phyloP scores from a whole-genome alignment of 2,113 vertebrate species.

The Gasterosteus aculeatus region DNA sequence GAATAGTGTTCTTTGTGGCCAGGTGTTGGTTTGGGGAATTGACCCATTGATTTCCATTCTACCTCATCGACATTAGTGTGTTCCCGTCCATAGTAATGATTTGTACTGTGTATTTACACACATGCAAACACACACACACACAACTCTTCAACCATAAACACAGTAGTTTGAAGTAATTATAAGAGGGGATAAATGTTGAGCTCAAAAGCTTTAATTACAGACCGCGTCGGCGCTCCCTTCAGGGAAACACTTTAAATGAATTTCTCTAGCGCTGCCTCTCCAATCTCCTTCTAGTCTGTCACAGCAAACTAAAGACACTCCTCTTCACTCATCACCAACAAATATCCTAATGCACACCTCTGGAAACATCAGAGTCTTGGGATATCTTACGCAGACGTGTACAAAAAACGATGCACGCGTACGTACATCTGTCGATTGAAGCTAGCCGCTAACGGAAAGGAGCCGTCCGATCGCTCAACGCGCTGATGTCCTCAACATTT shows the following conservation, averaged over 20 bases:
- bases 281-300: background rate
- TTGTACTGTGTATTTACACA: constrained; percentile 30
- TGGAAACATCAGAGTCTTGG: no score
- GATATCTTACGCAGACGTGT: no score
- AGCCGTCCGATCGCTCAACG: no score
- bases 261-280: constrained; percentile 51
- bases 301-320: background rate
- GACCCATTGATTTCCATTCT: constrained; percentile 45
- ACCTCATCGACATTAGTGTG: constrained; percentile 31
- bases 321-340: no score
- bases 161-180: constrained; percentile 75
- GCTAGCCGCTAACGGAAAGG: no score
- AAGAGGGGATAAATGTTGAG: constrained; percentile 70
- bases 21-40: constrained; percentile 29
- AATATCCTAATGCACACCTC: no score
- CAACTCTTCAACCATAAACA: constrained; percentile 50
- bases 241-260: constrained; percentile 79
- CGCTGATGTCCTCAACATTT: no score
- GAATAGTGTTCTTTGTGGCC: constrained; percentile 10
- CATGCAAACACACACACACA: constrained; percentile 1
- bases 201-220: constrained; percentile 77
- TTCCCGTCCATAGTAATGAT: constrained; percentile 39
- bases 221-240: constrained; percentile 55
- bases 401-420: no score
- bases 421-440: no score